Conservation (phyloP, 2,797 vertebrate species). For the Xenops minutus region DNA sequence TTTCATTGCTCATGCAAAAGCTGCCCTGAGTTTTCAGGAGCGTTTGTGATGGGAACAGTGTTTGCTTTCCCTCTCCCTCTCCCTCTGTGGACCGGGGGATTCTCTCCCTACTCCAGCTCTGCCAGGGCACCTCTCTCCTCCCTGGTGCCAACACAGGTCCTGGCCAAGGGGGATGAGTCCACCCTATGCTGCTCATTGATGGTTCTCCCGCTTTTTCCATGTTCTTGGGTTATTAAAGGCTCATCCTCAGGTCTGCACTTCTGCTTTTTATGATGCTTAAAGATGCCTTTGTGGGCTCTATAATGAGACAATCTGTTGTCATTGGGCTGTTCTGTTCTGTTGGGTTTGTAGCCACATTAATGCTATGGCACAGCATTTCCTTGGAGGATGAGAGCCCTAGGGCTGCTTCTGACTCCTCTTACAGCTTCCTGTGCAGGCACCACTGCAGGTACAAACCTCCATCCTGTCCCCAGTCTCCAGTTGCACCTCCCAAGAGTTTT, state of each 20-base stretch:
- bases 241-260: neutral
- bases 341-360: accelerated
- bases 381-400: accelerated
- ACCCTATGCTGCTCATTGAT: accelerated
- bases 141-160: accelerated
- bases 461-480: neutral
- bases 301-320: neutral
- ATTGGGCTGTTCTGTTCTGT: neutral
- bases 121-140: accelerated
- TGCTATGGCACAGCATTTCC: neutral
- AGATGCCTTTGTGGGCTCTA: neutral
- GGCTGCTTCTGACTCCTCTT: neutral
- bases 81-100: accelerated
- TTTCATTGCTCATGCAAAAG: neutral
- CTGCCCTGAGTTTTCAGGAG: neutral
- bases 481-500: accelerated
- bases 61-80: neutral
- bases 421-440: neutral
- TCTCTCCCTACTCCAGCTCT: accelerated
- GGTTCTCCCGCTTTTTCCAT: accelerated
- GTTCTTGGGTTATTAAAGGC: neutral
- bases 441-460: neutral
- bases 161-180: accelerated
- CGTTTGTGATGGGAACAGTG: neutral
- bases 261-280: neutral